phyloP scores from a whole-genome alignment of 2,797 vertebrate genomes.

The Anniella stebbinsi region DNA sequence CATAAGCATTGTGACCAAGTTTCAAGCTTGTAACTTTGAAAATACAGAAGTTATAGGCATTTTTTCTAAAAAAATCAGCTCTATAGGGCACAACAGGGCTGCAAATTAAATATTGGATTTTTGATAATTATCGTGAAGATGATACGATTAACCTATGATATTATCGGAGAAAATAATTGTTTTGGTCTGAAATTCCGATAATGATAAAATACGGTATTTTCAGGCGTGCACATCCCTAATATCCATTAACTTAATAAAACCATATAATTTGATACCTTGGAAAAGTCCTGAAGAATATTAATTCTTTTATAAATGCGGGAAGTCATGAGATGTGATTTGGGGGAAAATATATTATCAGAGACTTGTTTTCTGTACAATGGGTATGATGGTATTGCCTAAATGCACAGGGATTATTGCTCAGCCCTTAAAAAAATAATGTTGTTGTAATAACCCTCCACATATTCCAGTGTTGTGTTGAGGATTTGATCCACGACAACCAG shows the following conservation, averaged over 20 bases:
- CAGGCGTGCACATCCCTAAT: no score
- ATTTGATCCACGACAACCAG: not conserved
- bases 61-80: no score
- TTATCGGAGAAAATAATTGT: no score
- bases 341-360: conserved; percentile 55
- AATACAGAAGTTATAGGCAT: no score
- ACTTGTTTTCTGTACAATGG: conserved; percentile 23
- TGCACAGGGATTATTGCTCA: not conserved
- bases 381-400: conserved; percentile 20
- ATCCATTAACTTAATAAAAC: conserved; percentile 34
- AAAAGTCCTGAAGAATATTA: conserved; percentile 63
- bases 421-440: not conserved
- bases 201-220: no score
- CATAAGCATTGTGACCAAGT: no score
- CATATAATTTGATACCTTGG: conserved; percentile 58
- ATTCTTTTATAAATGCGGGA: conserved; percentile 59
- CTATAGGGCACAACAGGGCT: no score
- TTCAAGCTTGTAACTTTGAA: no score
- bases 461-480: not conserved
- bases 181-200: no score
- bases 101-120: no score
- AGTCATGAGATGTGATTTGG: conserved; percentile 45
- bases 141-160: no score
- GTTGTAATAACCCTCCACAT: not conserved
- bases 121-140: no score